These are phyloP conservation scores for Knipowitschia caucasica DNA, from an alignment of 2,797 vertebrate genomes.

Conservation along the genomic window DNA sequence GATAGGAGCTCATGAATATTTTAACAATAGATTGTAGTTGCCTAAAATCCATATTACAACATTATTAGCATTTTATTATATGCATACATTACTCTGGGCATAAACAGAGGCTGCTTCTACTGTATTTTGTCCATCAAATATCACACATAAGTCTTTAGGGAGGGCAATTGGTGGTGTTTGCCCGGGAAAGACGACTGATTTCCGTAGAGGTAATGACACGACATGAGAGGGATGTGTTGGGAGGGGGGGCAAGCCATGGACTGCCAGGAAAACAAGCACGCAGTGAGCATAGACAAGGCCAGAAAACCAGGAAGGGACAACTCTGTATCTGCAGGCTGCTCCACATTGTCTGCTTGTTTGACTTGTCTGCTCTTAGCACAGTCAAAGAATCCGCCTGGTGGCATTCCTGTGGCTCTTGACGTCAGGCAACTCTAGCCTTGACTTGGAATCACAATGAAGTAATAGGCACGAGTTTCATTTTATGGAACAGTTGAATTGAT, in stretches of 20 bases:
- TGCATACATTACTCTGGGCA: not conserved
- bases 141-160: constrained; percentile 17
- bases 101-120: not conserved
- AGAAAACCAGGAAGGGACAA: constrained; percentile 55
- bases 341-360: constrained; percentile 66
- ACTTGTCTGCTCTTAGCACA: constrained; percentile 47
- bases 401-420: constrained; percentile 70
- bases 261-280: constrained; percentile 37
- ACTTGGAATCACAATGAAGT: constrained; percentile 65
- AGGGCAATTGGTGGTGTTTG: constrained; percentile 11
- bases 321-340: constrained; percentile 61
- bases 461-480: constrained; percentile 55
- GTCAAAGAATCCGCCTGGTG: constrained; percentile 66
- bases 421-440: constrained; percentile 60
- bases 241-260: constrained; percentile 30
- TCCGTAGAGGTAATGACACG: constrained; percentile 16
- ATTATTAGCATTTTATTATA: too few species aligned
- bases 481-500: constrained; percentile 57
- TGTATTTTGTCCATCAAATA: constrained; percentile 5
- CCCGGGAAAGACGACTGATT: constrained; percentile 27
- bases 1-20: too few species aligned
- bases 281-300: constrained; percentile 21
- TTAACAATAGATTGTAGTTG: too few species aligned
- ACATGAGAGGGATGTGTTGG: constrained; percentile 5
- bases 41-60: too few species aligned